phyloP scores from a whole-genome alignment of 1,140 invertebrate species.

The Carposina sasakii region DNA sequence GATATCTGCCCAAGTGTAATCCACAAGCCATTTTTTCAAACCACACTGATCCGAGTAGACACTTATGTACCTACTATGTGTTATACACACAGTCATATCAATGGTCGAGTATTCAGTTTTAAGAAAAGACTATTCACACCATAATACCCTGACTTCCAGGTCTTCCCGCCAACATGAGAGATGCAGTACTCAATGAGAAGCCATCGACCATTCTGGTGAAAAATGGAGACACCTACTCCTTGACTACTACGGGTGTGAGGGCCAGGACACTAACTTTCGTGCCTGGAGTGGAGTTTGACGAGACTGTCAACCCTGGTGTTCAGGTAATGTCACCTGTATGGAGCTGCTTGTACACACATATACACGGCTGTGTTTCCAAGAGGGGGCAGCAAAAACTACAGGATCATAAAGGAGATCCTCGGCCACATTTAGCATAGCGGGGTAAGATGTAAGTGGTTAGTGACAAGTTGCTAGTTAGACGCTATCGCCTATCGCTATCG shows the following conservation, averaged over 20 bases:
- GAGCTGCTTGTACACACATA: background rate
- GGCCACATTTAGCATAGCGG: background rate
- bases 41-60: too few relatives aligned
- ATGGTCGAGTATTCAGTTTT: too few relatives aligned
- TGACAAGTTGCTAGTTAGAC: background rate
- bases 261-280: background rate
- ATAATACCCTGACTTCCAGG: too few relatives aligned
- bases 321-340: too few relatives aligned
- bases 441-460: background rate
- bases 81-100: too few relatives aligned
- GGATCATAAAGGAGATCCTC: background rate
- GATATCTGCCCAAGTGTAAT: too few relatives aligned
- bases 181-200: background rate
- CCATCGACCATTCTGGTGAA: background rate
- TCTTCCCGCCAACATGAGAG: too few relatives aligned
- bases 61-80: too few relatives aligned
- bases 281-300: background rate
- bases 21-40: too few relatives aligned
- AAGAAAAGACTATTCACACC: too few relatives aligned
- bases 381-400: background rate
- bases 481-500: background rate
- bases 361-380: background rate
- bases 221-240: background rate
- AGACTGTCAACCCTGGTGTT: too few relatives aligned
- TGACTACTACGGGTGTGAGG: background rate